Percentiles rank a stretch among this genome's conserved stretches.
Conservation (phyloP, 2,797 vertebrate genomes). For the Labeo calbasu region DNA sequence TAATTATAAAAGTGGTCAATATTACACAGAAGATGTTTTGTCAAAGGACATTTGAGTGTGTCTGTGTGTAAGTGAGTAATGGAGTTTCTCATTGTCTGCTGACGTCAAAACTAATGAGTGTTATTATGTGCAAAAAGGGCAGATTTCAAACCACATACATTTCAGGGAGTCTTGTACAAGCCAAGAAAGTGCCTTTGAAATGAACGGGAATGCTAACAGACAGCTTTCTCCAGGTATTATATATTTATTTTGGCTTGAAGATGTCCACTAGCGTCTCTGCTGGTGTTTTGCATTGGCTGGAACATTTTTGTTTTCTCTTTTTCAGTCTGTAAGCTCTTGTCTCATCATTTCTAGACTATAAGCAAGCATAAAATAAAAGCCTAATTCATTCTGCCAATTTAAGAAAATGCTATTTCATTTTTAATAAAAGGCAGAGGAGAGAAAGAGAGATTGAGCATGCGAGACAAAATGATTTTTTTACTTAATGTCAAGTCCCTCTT, state of each 20-base stretch:
- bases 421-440: not conserved
- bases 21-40: not conserved
- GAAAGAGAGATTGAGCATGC: not conserved
- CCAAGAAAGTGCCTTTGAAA: not conserved
- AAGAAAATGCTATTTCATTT: slow-evolving; percentile 40
- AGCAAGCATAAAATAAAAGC: slow-evolving; percentile 8
- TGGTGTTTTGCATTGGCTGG: not conserved
- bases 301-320: not conserved
- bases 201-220: not conserved
- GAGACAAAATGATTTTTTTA: slow-evolving; percentile 4
- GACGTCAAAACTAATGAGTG: not conserved
- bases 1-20: too few species aligned
- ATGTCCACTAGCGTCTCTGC: not conserved
- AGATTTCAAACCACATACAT: not conserved
- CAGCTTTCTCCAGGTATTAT: not conserved
- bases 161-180: not conserved
- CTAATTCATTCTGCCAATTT: slow-evolving; percentile 48
- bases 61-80: not conserved
- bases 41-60: not conserved
- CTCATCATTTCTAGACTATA: not conserved
- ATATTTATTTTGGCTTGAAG: not conserved
- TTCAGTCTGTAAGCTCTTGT: not conserved
- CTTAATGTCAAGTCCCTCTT: slow-evolving; percentile 47
- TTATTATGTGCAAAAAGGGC: not conserved
- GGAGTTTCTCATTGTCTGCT: not conserved